These are phyloP conservation scores for Etia nguti DNA, from an alignment of 2,113 vertebrate species.

Conservation along the genomic window DNA sequence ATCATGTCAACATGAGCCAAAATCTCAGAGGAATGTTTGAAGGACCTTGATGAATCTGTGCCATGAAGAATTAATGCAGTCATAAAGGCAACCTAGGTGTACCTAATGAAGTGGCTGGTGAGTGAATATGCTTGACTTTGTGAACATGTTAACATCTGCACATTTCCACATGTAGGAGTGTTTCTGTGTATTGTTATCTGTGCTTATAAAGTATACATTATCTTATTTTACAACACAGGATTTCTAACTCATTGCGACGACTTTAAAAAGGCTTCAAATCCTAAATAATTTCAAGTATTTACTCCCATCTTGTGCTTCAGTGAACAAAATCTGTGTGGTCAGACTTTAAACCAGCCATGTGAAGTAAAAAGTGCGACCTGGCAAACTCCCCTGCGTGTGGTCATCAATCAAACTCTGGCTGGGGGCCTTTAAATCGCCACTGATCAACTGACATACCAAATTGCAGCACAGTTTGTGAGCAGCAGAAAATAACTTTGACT, in stretches of 20 bases:
- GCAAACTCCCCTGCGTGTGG: not conserved
- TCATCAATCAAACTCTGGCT: slow-evolving; percentile 35
- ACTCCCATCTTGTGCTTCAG: not conserved
- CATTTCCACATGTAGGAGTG: fast-evolving
- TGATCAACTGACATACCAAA: slow-evolving; percentile 17
- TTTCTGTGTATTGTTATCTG: not conserved
- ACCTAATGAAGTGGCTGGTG: not conserved
- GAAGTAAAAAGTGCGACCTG: not conserved
- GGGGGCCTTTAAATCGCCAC: slow-evolving; percentile 8
- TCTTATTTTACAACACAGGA: not conserved
- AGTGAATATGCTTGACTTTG: not conserved
- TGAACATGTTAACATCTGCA: not conserved
- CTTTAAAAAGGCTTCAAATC: not conserved
- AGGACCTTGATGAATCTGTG: not conserved
- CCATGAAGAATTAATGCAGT: not conserved
- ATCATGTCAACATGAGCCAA: not conserved
- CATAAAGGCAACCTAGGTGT: not conserved
- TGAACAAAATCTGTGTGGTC: not conserved
- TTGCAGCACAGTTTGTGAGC: slow-evolving; percentile 25
- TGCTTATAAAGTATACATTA: not conserved
- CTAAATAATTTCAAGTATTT: not conserved
- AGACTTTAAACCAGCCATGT: not conserved
- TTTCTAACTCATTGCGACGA: not conserved
- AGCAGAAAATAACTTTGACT: slow-evolving; percentile 2
- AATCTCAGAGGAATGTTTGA: not conserved